These are phyloP conservation scores for Ernsta delagoae DNA, from an alignment of 2,888 invertebrate species.

Conservation along the genomic window DNA sequence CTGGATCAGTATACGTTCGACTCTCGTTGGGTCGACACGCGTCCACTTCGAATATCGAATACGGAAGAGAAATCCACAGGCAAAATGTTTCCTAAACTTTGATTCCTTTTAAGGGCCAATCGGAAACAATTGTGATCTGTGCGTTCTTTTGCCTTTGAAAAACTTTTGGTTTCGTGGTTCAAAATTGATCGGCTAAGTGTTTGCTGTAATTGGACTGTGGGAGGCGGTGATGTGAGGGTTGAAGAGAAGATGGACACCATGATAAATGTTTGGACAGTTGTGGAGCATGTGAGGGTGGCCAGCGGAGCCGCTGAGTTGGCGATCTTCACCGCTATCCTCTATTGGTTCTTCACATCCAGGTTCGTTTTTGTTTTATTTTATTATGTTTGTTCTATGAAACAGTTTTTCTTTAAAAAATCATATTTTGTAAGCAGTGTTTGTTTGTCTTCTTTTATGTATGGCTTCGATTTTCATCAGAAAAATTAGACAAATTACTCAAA, in stretches of 20 bases:
- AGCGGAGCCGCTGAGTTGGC: conserved; percentile 86
- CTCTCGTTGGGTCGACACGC: conserved; percentile 39
- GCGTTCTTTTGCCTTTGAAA: conserved; percentile 10
- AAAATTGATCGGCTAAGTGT: conserved; percentile 59
- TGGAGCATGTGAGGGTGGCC: conserved; percentile 81
- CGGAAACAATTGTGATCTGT: conserved; percentile 9
- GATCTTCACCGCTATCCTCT: conserved; percentile 85
- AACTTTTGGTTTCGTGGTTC: conserved; percentile 42
- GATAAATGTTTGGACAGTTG: conserved; percentile 77
- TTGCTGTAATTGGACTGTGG: conserved; percentile 62
- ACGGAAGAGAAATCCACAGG: conserved; percentile 36
- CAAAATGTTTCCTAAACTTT: conserved; percentile 8
- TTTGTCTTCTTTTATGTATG: no score
- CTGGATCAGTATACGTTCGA: conserved; percentile 42
- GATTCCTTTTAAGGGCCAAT: conserved; percentile 12
- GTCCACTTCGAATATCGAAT: conserved; percentile 17
- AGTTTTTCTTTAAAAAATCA: no score
- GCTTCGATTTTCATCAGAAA: no score
- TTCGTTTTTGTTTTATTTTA: conserved; percentile 52
- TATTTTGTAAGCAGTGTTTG: no score
- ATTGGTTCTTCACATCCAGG: conserved; percentile 87
- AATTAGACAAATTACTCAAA: no score
- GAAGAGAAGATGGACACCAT: conserved; percentile 70
- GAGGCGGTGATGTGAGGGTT: conserved; percentile 67
- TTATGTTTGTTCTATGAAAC: no score